phyloP scores from a whole-genome alignment of 2,113 vertebrate genomes.

The Crotalus horridus region DNA sequence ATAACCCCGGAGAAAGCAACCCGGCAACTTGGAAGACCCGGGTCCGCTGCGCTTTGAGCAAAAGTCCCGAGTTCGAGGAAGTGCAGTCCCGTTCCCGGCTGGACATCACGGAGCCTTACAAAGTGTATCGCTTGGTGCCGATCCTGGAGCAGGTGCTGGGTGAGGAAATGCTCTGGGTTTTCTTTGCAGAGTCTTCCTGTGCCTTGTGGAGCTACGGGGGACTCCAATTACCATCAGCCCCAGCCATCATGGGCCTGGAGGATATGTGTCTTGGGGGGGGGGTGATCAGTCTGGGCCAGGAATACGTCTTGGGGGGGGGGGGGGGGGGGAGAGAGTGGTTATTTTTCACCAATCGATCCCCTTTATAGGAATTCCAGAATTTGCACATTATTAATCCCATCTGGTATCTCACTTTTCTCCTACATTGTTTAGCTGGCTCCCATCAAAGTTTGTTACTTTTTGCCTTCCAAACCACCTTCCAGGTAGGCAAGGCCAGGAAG shows the following conservation, averaged over 20 bases:
- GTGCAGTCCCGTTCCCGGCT: conserved; percentile 72
- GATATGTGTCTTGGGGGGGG: no score
- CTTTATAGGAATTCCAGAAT: neutral
- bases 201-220: neutral
- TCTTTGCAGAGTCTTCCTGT: neutral
- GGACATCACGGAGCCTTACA: conserved; percentile 85
- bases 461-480: neutral
- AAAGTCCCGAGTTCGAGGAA: conserved; percentile 84
- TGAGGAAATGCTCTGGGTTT: neutral
- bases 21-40: conserved; percentile 87
- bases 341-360: neutral
- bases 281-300: neutral
- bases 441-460: neutral
- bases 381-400: neutral
- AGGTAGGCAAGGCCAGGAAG: neutral
- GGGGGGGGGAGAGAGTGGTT: neutral
- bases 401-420: neutral
- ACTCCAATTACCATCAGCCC: neutral
- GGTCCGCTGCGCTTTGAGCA: conserved; percentile 87
- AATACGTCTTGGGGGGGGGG: neutral
- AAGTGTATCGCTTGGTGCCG: conserved; percentile 83
- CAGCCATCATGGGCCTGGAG: neutral
- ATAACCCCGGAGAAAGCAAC: conserved; percentile 57
- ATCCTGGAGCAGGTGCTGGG: conserved; percentile 54
- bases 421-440: neutral